These are phyloP conservation scores for Anseranas semipalmata DNA, from an alignment of 2,113 vertebrate species.

Conservation along the genomic window DNA sequence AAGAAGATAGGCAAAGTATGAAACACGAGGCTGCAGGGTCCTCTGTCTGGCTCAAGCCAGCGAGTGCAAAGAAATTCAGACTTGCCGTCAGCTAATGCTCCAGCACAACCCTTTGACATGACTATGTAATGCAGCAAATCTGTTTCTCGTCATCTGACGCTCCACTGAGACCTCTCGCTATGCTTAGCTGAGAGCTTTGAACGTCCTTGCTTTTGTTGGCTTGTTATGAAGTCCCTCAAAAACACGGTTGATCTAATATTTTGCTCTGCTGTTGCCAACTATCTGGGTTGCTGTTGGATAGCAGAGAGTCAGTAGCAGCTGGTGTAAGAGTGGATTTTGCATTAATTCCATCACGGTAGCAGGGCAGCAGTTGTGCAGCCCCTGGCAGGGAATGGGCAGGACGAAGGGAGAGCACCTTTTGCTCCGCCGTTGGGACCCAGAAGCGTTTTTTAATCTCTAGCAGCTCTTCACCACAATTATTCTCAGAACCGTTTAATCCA, in stretches of 20 bases:
- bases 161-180: conserved; percentile 38
- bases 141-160: conserved; percentile 56
- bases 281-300: background rate
- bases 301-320: background rate
- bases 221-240: conserved; percentile 4
- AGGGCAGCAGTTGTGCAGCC: background rate
- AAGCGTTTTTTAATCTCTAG: background rate
- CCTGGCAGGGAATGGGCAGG: background rate
- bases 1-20: background rate
- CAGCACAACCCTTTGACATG: conserved; percentile 50
- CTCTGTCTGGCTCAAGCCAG: background rate
- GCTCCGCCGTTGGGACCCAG: background rate
- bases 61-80: background rate
- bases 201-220: conserved; percentile 52
- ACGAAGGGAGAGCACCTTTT: background rate
- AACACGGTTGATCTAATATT: background rate
- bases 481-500: background rate
- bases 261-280: background rate
- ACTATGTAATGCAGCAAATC: conserved; percentile 50
- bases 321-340: background rate
- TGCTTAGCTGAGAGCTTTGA: conserved; percentile 53
- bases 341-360: background rate
- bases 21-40: background rate
- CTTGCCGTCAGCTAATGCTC: conserved; percentile 33
- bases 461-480: background rate